A percentile compares a stretch with the other conserved stretches of the same genome.
phyloP scores from a whole-genome alignment of 2,113 vertebrate genomes.

The Irena cyanogastra region DNA sequence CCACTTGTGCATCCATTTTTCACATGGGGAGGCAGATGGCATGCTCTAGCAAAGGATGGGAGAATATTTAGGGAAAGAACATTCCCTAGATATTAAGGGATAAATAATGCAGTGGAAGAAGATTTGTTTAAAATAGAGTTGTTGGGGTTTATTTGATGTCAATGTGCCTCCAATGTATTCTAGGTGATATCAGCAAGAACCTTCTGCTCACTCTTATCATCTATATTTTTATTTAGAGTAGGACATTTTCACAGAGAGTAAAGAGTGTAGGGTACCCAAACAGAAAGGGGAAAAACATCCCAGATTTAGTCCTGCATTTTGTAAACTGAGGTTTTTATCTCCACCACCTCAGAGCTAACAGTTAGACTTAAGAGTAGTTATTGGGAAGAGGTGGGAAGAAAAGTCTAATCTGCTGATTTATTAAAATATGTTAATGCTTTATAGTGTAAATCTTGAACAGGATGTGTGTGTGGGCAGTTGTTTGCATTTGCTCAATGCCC shows the following conservation, averaged over 20 bases:
- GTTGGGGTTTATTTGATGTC: neutral
- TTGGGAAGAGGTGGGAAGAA: neutral
- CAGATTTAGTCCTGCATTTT: neutral
- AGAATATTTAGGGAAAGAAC: neutral
- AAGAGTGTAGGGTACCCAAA: neutral
- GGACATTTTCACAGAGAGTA: neutral
- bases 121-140: neutral
- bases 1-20: neutral
- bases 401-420: neutral
- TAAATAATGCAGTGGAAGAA: neutral
- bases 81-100: neutral
- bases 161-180: neutral
- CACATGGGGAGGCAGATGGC: neutral
- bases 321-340: neutral
- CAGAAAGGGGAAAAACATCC: neutral
- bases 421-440: slow-evolving; percentile 11
- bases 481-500: slow-evolving; percentile 1
- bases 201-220: neutral
- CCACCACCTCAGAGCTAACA: neutral
- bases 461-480: slow-evolving; percentile 34
- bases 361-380: neutral
- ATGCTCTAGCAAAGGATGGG: neutral
- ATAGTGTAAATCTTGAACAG: neutral
- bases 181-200: neutral
- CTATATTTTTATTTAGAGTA: neutral